Evolutionary conservation across 2,113 vertebrate species (phyloP).

Genomic region (Leptocoma aspasia): DNA sequence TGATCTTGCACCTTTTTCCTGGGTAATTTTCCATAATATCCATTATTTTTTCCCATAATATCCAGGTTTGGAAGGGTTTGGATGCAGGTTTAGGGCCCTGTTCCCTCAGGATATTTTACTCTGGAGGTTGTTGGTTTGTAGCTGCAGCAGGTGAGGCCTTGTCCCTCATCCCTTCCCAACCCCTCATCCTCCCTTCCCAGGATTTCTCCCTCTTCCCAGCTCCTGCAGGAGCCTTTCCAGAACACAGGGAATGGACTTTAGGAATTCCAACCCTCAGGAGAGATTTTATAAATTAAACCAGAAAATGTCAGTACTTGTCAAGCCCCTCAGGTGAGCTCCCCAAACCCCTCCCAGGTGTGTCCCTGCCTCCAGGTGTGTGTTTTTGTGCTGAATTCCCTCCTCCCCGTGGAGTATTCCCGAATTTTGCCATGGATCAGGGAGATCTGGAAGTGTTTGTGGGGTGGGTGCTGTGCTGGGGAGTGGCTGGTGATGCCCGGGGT

Average conservation of each 20-base stretch:
- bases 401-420: not conserved
- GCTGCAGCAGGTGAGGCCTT: not conserved
- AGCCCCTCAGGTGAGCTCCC: not conserved
- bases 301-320: not conserved
- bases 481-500: not conserved
- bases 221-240: not conserved
- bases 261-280: not conserved
- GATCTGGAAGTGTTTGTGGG: not conserved
- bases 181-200: constrained; percentile 34
- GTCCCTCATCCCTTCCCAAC: not conserved
- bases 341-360: not conserved
- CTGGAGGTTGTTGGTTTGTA: not conserved
- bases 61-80: not conserved
- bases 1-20: not conserved
- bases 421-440: not conserved
- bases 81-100: not conserved
- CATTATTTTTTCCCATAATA: not conserved
- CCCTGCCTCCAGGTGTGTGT: not conserved
- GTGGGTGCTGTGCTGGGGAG: constrained; percentile 2
- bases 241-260: not conserved
- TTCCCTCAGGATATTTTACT: not conserved
- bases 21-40: not conserved
- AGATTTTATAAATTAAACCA: not conserved
- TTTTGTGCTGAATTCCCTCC: not conserved
- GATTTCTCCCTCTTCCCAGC: not conserved